These are phyloP conservation scores for Monarcha castaneiventris DNA, from an alignment of 2,113 vertebrate species.

Conservation along the genomic window DNA sequence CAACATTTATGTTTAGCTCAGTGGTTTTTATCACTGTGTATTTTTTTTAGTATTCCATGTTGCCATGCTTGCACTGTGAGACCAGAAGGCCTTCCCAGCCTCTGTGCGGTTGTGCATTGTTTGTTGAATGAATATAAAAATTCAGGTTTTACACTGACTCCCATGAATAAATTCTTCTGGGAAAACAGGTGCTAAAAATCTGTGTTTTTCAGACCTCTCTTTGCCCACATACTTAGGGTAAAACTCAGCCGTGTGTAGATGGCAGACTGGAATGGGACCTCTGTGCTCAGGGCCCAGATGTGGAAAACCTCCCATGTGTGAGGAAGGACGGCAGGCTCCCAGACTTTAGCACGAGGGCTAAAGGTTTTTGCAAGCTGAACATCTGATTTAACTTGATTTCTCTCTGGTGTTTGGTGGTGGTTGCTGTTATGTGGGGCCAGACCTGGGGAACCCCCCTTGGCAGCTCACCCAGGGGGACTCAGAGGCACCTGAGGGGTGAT, in stretches of 20 bases:
- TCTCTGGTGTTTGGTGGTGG: rapidly evolving
- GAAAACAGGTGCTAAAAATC: not conserved
- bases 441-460: not conserved
- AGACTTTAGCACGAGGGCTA: not conserved
- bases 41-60: not conserved
- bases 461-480: not conserved
- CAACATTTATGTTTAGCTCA: constrained; percentile 3
- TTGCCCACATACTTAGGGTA: not conserved
- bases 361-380: not conserved
- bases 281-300: not conserved
- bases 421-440: not conserved
- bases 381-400: not conserved
- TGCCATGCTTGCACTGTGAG: not conserved
- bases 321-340: not conserved
- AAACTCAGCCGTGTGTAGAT: not conserved
- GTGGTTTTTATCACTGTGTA: not conserved
- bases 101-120: rapidly evolving
- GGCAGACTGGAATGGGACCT: not conserved
- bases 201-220: not conserved
- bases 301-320: not conserved
- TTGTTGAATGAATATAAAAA: not conserved
- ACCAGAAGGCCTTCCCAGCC: not conserved
- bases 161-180: not conserved
- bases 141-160: not conserved
- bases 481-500: not conserved